Base-by-base conservation (phyloP, 1,140 invertebrate genomes). In the Chlorops oryzae region DNA sequence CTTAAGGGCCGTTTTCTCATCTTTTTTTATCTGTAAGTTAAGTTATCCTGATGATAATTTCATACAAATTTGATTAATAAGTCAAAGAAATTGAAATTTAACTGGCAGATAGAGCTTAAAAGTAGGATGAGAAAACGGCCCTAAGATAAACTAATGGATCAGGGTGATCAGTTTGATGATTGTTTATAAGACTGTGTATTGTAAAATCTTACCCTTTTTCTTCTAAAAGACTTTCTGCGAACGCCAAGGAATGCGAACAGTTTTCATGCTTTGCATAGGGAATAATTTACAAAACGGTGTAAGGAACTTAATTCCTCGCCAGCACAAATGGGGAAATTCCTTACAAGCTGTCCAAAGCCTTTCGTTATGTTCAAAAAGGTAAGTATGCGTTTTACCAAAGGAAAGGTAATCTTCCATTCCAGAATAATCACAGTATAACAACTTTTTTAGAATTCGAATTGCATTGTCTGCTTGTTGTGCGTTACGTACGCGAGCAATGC, bases 221-320 rank as follows among this genome's bases (percentile, higher is more conserved):
- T 50, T 82, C 73, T 21, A 93, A 74, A 32, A 93, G 73, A 43
- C 80, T 74, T 58, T 86, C 82, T 23, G 86, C 81, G 4, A 87
- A 78, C 25, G 77, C 77, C 55, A 92, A 76, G 55, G 77, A 44
- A 92, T 68, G 43, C 89, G 74, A 2, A 92, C 88, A 42, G 88
- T 78, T 73, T 92, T 93, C 85, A 91, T 86, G 43, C 84, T 87
- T 61, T 92, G 88, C 67, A 91, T 88, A 21, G 90, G 90, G 70
- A 91, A 92, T 46, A 90, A 73, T 60, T 78, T 81, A 74, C 90
- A 93, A 72, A 90, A 86, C 49, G 78, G 79, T 48, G 80, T 80
- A 25, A 89, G 79, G 70, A 91, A 91, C 41, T 81, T 75, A n/a
- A n/a, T n/a, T 12, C 83, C 75, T 64, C 86, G 80, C 80, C 81